Conservation (phyloP, 2,797 vertebrate genomes). For the Alauda arvensis region DNA sequence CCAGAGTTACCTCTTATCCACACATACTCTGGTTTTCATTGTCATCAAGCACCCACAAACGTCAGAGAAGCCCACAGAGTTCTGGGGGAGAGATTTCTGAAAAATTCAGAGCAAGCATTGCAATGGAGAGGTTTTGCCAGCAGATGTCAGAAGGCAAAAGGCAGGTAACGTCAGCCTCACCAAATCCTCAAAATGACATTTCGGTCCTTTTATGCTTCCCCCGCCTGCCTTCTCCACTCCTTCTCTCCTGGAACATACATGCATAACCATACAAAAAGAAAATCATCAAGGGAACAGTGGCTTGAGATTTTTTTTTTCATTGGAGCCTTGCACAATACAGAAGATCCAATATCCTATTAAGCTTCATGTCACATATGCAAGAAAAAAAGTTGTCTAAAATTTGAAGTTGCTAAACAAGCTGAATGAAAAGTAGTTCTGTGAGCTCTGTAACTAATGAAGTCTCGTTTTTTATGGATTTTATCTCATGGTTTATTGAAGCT, state of each 20-base stretch:
- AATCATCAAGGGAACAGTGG: not conserved
- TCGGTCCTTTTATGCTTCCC: not conserved
- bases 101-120: not conserved
- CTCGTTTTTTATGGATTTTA: not conserved
- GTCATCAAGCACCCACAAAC: not conserved
- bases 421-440: slow-evolving; percentile 1
- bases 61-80: not conserved
- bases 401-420: slow-evolving; percentile 20
- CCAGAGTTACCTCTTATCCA: not conserved
- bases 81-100: not conserved
- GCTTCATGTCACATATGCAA: not conserved
- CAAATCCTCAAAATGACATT: not conserved
- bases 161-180: accelerated
- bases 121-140: slow-evolving; percentile 29
- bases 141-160: slow-evolving; percentile 37
- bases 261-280: not conserved
- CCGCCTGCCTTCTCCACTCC: not conserved
- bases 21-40: not conserved
- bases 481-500: not conserved
- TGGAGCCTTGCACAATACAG: not conserved
- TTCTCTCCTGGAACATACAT: not conserved
- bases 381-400: not conserved
- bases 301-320: not conserved
- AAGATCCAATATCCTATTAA: not conserved
- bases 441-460: slow-evolving; percentile 11